Conservation (phyloP, 2,888 invertebrate genomes). For the Autographa gamma region DNA sequence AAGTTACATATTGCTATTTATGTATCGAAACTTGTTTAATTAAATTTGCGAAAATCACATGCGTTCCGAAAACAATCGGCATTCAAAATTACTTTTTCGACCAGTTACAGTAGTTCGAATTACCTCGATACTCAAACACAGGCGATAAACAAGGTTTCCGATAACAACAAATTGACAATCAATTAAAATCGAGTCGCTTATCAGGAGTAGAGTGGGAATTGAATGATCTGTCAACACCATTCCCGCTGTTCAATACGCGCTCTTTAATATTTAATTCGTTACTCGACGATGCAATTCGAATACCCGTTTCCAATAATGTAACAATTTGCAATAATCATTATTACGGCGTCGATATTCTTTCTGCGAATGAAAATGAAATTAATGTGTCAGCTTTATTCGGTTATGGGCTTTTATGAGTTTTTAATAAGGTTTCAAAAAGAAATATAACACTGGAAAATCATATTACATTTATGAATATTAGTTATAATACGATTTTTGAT, state of each 20-base stretch:
- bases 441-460: no score
- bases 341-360: neutral
- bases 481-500: no score
- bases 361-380: neutral
- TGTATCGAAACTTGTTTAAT: neutral
- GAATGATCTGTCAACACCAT: slow-evolving; percentile 44
- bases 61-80: neutral
- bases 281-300: slow-evolving; percentile 8
- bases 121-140: neutral
- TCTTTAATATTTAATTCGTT: slow-evolving; percentile 37
- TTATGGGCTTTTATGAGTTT: neutral
- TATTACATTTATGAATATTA: no score
- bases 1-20: no score
- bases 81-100: neutral
- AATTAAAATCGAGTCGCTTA: slow-evolving; percentile 31
- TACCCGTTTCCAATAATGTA: neutral
- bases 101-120: no score
- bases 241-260: slow-evolving; percentile 14
- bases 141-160: slow-evolving; percentile 13
- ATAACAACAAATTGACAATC: slow-evolving; percentile 25
- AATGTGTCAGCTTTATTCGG: neutral
- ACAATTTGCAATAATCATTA: neutral
- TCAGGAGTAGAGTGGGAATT: slow-evolving; percentile 38
- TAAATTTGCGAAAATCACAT: neutral
- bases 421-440: neutral